A percentile compares a stretch with the other conserved stretches of the same genome.
These are phyloP conservation scores for Darevskia nairensis DNA, from an alignment of 2,797 vertebrate genomes.

Conservation along the genomic window DNA sequence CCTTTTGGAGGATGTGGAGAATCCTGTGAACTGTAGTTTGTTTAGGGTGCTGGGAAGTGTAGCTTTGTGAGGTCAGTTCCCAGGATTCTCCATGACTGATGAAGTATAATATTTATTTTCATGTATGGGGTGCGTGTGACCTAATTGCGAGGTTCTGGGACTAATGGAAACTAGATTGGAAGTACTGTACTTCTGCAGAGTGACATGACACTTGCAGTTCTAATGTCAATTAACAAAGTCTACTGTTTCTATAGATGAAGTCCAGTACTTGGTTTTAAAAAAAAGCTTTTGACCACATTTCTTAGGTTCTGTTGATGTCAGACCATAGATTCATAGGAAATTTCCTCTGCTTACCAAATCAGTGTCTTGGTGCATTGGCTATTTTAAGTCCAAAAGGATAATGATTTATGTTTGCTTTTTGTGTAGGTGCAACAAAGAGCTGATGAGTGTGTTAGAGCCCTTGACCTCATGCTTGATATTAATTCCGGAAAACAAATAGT, in stretches of 20 bases:
- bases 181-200: background rate
- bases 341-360: background rate
- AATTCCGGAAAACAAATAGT: constrained; percentile 81
- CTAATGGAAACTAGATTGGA: background rate
- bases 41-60: no score
- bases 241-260: background rate
- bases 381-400: background rate
- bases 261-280: no score
- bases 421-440: constrained; percentile 88
- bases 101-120: no score
- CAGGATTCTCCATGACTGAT: no score
- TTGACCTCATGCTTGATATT: constrained; percentile 86
- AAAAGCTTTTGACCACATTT: no score
- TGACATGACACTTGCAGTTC: background rate
- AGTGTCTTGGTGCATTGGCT: background rate
- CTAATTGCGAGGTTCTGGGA: background rate
- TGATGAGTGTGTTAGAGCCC: constrained; percentile 88
- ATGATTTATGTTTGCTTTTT: constrained; percentile 7
- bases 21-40: no score
- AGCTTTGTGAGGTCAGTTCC: no score
- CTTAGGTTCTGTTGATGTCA: no score
- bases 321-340: no score
- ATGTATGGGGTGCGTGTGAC: no score
- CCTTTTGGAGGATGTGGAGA: no score
- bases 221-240: background rate